These are phyloP conservation scores for Drosophila prosaltans DNA, from an alignment of 1,140 invertebrate species.

Conservation along the genomic window DNA sequence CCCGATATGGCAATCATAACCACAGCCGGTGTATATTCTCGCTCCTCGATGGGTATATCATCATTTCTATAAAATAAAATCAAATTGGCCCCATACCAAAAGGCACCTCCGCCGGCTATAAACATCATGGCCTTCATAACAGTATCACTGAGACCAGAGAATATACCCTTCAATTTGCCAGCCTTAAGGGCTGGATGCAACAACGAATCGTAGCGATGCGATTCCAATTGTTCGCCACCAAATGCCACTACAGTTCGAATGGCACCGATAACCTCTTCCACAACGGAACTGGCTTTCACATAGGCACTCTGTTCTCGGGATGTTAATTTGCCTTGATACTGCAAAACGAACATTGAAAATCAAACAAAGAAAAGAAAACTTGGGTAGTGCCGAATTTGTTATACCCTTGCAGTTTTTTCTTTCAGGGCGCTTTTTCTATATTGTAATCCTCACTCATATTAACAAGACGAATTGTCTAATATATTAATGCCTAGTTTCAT, in stretches of 20 bases:
- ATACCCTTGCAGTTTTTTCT: too few relatives aligned
- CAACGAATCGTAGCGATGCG: conserved; percentile 87
- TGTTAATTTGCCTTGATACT: conserved; percentile 90
- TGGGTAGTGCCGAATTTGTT: too few relatives aligned
- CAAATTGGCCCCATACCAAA: conserved; percentile 92
- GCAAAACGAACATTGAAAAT: conserved; percentile 74
- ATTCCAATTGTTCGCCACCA: conserved; percentile 90
- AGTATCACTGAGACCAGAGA: conserved; percentile 89
- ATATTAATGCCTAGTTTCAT: too few relatives aligned
- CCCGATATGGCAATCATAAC: conserved; percentile 91
- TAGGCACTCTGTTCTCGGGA: conserved; percentile 88
- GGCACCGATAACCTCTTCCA: conserved; percentile 90
- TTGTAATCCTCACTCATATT: too few relatives aligned
- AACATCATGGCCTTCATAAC: conserved; percentile 93
- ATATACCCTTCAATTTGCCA: conserved; percentile 89
- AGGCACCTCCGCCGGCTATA: conserved; percentile 90
- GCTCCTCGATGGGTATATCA: conserved; percentile 66
- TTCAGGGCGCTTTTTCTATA: too few relatives aligned
- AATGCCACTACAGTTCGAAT: conserved; percentile 92
- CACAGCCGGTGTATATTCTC: conserved; percentile 88
- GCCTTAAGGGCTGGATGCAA: conserved; percentile 83
- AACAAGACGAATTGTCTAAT: too few relatives aligned
- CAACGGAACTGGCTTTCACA: conserved; percentile 89
- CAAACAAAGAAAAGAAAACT: too few relatives aligned
- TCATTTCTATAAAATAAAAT: conserved; percentile 84